Percentiles rank a stretch among this genome's conserved stretches.
These are phyloP conservation scores for Drosophila teissieri DNA, from an alignment of 1,140 invertebrate genomes.

Conservation along the genomic window DNA sequence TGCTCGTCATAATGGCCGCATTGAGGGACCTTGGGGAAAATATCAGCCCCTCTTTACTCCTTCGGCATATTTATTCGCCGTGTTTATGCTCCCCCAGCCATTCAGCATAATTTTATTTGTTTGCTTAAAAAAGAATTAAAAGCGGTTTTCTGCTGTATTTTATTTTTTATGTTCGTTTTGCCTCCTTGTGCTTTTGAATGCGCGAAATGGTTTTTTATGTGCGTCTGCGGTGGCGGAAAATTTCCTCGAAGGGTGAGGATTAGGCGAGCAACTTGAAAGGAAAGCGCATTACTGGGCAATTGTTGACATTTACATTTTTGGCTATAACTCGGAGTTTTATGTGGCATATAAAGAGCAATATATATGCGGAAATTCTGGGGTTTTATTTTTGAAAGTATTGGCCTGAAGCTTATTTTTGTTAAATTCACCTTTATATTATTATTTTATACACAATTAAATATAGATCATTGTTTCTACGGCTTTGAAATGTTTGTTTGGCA, in stretches of 20 bases:
- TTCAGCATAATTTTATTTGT: conserved; percentile 80
- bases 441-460: too few species aligned
- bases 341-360: conserved; percentile 46
- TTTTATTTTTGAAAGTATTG: background rate
- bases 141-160: conserved; percentile 60
- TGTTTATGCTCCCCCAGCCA: conserved; percentile 53
- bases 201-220: conserved; percentile 77
- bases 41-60: background rate
- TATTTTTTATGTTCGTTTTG: conserved; percentile 38
- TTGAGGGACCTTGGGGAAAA: conserved; percentile 70
- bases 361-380: conserved; percentile 3
- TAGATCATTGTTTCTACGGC: too few species aligned
- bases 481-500: too few species aligned
- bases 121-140: conserved; percentile 83
- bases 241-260: conserved; percentile 8
- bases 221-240: conserved; percentile 52
- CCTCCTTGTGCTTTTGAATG: conserved; percentile 35
- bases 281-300: conserved; percentile 48
- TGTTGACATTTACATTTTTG: conserved; percentile 74
- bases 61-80: conserved; percentile 68
- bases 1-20: conserved; percentile 62
- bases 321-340: conserved; percentile 49
- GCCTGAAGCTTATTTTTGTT: background rate
- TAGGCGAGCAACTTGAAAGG: conserved; percentile 26
- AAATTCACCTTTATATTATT: background rate